Conservation (phyloP, 2,113 vertebrate species). For the Chaenogobius annularis region DNA sequence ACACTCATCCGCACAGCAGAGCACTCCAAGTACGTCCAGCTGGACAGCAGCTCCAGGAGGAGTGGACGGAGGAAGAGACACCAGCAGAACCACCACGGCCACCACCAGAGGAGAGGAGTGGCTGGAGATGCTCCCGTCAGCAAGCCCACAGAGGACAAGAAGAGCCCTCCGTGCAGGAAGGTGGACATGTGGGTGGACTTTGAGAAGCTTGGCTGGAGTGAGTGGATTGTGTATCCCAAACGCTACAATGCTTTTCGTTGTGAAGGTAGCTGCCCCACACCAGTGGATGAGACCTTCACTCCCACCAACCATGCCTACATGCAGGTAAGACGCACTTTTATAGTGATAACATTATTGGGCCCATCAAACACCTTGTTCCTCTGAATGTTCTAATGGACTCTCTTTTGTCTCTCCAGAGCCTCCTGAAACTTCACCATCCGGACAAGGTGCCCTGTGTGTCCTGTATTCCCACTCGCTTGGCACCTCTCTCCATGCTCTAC, state of each 20-base stretch:
- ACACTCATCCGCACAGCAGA: conserved; percentile 82
- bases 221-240: conserved; percentile 86
- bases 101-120: conserved; percentile 49
- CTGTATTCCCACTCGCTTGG: conserved; percentile 82
- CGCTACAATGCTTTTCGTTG: conserved; percentile 86
- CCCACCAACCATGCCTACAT: conserved; percentile 89
- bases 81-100: conserved; percentile 41
- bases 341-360: too few species aligned
- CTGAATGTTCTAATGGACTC: conserved; percentile 25
- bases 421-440: conserved; percentile 83
- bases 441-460: conserved; percentile 77
- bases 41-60: conserved; percentile 47
- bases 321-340: conserved; percentile 75
- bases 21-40: conserved; percentile 80
- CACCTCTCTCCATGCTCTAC: conserved; percentile 87
- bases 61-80: conserved; percentile 58
- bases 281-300: conserved; percentile 81
- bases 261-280: conserved; percentile 81
- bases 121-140: not conserved
- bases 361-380: too few species aligned
- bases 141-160: conserved; percentile 21
- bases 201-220: conserved; percentile 82
- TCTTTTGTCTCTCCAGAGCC: conserved; percentile 74
- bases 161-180: conserved; percentile 71
- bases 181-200: conserved; percentile 90